These are phyloP conservation scores for Tryphoninae sp. DNA, from an alignment of 2,888 invertebrate genomes.

Conservation along the genomic window DNA sequence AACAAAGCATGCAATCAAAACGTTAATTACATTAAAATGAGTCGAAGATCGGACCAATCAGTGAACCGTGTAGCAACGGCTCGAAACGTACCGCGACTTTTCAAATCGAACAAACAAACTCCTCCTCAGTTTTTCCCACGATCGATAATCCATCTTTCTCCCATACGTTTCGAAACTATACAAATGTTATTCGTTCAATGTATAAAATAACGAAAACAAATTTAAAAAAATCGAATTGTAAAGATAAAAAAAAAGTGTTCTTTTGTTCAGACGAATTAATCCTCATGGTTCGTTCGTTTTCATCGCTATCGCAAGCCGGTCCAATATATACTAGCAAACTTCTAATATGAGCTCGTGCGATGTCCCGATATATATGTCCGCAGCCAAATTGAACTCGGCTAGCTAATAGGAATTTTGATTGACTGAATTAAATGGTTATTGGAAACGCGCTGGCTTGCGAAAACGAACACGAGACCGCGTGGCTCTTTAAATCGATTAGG, in stretches of 20 bases:
- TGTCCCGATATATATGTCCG: slow-evolving; percentile 74
- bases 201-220: background rate
- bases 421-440: slow-evolving; percentile 81
- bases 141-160: too few species aligned
- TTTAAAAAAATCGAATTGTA: background rate
- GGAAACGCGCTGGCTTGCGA: slow-evolving; percentile 72
- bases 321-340: slow-evolving; percentile 77
- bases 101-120: too few species aligned
- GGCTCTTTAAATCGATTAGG: slow-evolving; percentile 77
- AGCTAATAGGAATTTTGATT: slow-evolving; percentile 81
- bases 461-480: slow-evolving; percentile 50
- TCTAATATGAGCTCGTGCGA: slow-evolving; percentile 77
- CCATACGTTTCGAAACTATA: background rate
- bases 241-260: background rate
- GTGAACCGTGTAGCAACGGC: slow-evolving; percentile 68
- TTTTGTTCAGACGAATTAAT: slow-evolving; percentile 48
- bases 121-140: too few species aligned
- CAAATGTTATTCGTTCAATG: slow-evolving; percentile 25
- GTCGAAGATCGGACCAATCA: slow-evolving; percentile 79
- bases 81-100: slow-evolving; percentile 58
- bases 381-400: slow-evolving; percentile 77
- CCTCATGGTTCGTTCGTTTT: slow-evolving; percentile 69
- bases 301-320: slow-evolving; percentile 70
- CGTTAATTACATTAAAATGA: slow-evolving; percentile 81
- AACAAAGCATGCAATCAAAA: slow-evolving; percentile 80